Percentiles rank a stretch among this genome's conserved stretches.
Evolutionary conservation across 2,113 vertebrate genomes (phyloP).

Genomic region (Etheostoma spectabile): DNA sequence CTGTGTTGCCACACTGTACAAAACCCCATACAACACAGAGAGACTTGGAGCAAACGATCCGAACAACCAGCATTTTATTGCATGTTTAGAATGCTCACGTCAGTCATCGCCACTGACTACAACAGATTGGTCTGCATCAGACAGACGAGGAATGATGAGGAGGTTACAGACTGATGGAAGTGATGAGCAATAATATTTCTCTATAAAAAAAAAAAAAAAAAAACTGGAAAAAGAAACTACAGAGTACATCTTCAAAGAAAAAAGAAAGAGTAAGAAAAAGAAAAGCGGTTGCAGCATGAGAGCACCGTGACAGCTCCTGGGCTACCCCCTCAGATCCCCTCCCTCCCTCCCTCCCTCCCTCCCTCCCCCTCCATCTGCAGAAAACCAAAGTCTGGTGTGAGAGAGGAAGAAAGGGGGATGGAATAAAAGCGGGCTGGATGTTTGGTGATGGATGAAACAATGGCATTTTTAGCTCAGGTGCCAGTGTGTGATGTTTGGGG

Average conservation of each 20-base stretch:
- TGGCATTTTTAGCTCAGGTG: conserved; percentile 48
- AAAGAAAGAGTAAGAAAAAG: conserved; percentile 46
- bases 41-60: conserved; percentile 77
- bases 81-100: conserved; percentile 96
- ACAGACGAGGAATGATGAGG: conserved; percentile 95
- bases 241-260: conserved; percentile 71
- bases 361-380: conserved; percentile 67
- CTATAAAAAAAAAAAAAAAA: conserved; percentile 82
- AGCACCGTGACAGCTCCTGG: conserved; percentile 86
- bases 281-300: conserved; percentile 87
- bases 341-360: conserved; percentile 44
- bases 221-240: conserved; percentile 60
- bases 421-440: conserved; percentile 58
- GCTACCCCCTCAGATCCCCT: conserved; percentile 58
- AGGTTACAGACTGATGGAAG: conserved; percentile 91
- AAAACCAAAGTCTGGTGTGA: conserved; percentile 47
- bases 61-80: conserved; percentile 99
- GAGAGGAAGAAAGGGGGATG: conserved; percentile 40
- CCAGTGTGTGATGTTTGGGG: conserved; percentile 20
- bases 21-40: conserved; percentile 69
- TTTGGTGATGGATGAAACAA: conserved; percentile 59
- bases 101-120: conserved; percentile 94
- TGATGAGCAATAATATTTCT: conserved; percentile 90
- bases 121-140: conserved; percentile 94
- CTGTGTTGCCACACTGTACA: not conserved